Conservation (phyloP, 2,888 invertebrate genomes). For the Empis livida region DNA sequence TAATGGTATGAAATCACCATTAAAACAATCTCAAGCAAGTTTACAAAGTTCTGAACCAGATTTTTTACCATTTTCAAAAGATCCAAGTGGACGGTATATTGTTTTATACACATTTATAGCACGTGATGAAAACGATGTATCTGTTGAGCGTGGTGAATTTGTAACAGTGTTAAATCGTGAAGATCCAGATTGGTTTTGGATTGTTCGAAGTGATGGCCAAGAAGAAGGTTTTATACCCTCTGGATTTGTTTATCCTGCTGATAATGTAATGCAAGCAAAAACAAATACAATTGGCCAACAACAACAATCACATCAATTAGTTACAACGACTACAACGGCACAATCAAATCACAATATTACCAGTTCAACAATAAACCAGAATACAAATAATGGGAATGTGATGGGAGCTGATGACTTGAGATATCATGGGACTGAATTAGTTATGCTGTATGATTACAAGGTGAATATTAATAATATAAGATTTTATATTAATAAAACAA, state of each 20-base stretch:
- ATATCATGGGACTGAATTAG: constrained; percentile 80
- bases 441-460: constrained; percentile 92
- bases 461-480: constrained; percentile 27
- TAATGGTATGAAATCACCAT: constrained; percentile 18
- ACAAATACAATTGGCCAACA: background rate
- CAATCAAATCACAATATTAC: background rate
- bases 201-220: constrained; percentile 79
- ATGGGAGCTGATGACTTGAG: constrained; percentile 49
- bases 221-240: constrained; percentile 95
- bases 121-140: constrained; percentile 86
- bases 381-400: constrained; percentile 6
- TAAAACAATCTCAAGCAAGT: constrained; percentile 37
- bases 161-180: constrained; percentile 91
- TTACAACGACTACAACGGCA: constrained; percentile 2
- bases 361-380: background rate
- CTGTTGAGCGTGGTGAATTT: constrained; percentile 86
- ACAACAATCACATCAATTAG: background rate
- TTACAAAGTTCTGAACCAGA: constrained; percentile 42
- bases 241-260: constrained; percentile 86
- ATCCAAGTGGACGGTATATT: constrained; percentile 80
- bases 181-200: constrained; percentile 96
- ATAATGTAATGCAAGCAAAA: constrained; percentile 49
- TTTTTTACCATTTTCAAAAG: constrained; percentile 59
- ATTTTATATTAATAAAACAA: no score
- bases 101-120: constrained; percentile 89